Base-by-base conservation (phyloP, 2,888 invertebrate species). In the Encarsia formosa region DNA sequence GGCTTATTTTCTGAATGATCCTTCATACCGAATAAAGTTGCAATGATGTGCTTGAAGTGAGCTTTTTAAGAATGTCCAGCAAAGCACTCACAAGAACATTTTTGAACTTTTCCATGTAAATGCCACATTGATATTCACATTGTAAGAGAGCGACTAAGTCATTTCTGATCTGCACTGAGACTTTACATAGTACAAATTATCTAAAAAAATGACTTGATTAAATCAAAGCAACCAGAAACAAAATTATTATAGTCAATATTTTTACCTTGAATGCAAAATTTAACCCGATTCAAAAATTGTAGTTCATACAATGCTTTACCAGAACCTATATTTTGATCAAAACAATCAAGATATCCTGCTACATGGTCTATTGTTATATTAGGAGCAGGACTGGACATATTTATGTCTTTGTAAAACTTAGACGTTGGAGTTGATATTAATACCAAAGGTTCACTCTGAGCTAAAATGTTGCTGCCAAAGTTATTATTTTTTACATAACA, bases 41-140 rank as follows among this genome's bases (percentile, higher is more conserved):
- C 18, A 19, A 24, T 16, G 2, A 49, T 37, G 16, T 49, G 49
- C 20, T 49, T 49, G 42, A 22, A 49, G 24, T 49, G 34, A 22
- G 49, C 49, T 13, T 16, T 32, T 20, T n/a, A 11, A n/a, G 23
- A 16, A 15, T 35, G 20, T 11, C 49, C 49, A 18, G 32, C 49
- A 40, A 34, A 16, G 29, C 49, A 49, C 19, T 49, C 49, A 16
- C 49, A 49, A 19, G 31, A 34, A 4, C 23, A 22, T n/a, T 29
- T 34, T 2, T 22, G 22, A 42, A 49, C 34, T 35, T 35, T 24
- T 11, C 35, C 49, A 15, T 35, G 20, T 15, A n/a, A 31, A 19
- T 13, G 24, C 15, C 13, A 42, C 20, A 16, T 19, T 23, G 9
- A 49, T 16, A 37, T 49, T 23, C 6, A 35, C 11, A 15, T 20